Conservation (phyloP, 1,140 invertebrate genomes). For the Rhysida immarginata region DNA sequence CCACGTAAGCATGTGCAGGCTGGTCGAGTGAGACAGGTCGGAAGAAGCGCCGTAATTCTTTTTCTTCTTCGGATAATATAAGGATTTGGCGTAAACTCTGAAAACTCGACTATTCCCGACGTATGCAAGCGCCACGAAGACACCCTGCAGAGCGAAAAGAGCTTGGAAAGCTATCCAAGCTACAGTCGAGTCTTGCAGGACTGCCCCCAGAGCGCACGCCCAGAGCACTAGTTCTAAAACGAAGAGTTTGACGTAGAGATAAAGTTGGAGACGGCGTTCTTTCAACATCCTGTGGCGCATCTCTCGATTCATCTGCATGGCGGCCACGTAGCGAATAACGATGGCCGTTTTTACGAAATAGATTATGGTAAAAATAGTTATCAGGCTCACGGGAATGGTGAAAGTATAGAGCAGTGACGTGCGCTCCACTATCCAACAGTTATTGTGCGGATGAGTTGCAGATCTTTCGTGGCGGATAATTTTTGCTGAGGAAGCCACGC, state of each 20-base stretch:
- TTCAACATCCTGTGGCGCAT: conserved; percentile 35
- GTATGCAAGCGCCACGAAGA: conserved; percentile 42
- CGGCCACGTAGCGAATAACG: conserved; percentile 16
- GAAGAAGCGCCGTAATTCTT: conserved; percentile 30
- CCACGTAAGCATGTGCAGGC: conserved; percentile 35
- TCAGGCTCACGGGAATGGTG: conserved; percentile 16
- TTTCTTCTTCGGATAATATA: conserved; percentile 23
- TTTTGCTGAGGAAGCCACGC: background rate
- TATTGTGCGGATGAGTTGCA: conserved; percentile 4
- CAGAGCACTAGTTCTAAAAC: conserved; percentile 24
- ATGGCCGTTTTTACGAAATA: conserved; percentile 16
- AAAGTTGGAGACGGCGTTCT: conserved; percentile 39
- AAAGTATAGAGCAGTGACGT: conserved; percentile 15
- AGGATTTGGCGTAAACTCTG: conserved; percentile 33
- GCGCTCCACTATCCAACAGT: conserved; percentile 19
- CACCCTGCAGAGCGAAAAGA: conserved; percentile 36
- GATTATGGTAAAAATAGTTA: conserved; percentile 15
- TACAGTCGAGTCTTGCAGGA: conserved; percentile 21
- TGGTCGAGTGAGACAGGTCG: conserved; percentile 36
- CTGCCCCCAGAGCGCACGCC: conserved; percentile 18
- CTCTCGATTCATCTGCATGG: conserved; percentile 17
- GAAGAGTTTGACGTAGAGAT: conserved; percentile 42
- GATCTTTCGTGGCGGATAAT: background rate
- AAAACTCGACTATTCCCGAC: conserved; percentile 46
- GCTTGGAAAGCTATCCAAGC: conserved; percentile 34